Evolutionary conservation across 2,888 invertebrate genomes (phyloP), one percentile per base, ranked within the genome.

Genomic region (Bellardia bayeri): DNA sequence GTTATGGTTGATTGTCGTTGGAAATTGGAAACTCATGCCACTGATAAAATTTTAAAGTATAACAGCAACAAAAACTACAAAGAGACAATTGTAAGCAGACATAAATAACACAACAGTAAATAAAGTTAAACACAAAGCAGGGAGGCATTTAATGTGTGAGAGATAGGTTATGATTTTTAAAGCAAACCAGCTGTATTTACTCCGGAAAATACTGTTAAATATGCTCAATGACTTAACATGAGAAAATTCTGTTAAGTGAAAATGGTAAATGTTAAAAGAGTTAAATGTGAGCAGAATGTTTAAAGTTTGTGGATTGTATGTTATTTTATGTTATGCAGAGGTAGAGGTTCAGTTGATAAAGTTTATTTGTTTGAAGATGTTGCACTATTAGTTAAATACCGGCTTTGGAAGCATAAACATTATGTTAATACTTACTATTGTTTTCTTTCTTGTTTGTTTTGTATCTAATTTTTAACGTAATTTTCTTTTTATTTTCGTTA

Each of bases 301-400:
- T 37, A 37, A 6, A 37, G 37, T 66, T 56, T 79, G 68, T 78
- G 76, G 82, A 78, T 49, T 54, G n/a, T 74, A 86, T 86, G 82
- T 86, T 74, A 11, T 42, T 8, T 3, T 14, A 3, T 68, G 9
- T 56, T 54, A 85, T 7, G 14, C 23, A 30, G 30, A 23, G 5
- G 9, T 13, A 45, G 6, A 11, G 3, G 2, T 45, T 58, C 1
- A 4, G 23, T 3, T n/a, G 3, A 2, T 6, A 30, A 42, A 9
- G 9, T 40, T 61, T 33, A 16, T 5, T 4, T 13, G 58, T 11
- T 58, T 14, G 1, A 33, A 33, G 3, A 30, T 45, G 8, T 68
- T 54, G 11, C n/a, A 16, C 6, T 64, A 64, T 72, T 71, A 86
- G 83, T 86, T 14, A 33, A 40, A 40, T 75, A 71, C 75, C 79